Evolutionary conservation across 2,888 invertebrate genomes (phyloP), one percentile per base, ranked within the genome.

Genomic region (Hipparchia semele): DNA sequence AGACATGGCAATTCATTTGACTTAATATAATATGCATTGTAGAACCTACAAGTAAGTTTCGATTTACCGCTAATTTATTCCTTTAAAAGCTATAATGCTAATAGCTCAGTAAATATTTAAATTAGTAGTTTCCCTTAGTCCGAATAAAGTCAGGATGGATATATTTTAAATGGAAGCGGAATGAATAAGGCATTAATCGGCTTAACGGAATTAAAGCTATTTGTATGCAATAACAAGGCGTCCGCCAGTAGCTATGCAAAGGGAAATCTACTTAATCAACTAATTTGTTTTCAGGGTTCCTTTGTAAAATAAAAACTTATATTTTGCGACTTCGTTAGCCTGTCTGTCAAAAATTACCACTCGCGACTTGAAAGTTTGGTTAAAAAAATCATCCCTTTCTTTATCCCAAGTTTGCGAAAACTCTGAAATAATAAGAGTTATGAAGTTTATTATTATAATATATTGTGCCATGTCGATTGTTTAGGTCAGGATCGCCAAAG

Each of bases 121-220:
- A 67, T 67, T 58, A 45, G 46, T 58, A 46, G 23, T 56, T 68
- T 12, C 46, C 49, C 51, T 46, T 23, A 59, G 59, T 51, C 39
- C 2, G 39, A 60, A 58, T 68, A 59, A 68, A 68, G 23, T 60
- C 68, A 33, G 68, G 53, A 51, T 33, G 10, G 49, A 59, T n/a
- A 70, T 69, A 67, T 70, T 75, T 75, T 73, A 76, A 76, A 74
- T 80, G 69, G 70, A 59, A 70, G 51, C 69, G 60, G 73, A 73
- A 76, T 73, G 74, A 77, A 76, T 75, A 79, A 77, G 72, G 74
- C 75, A 71, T 72, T 78, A 78, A 79, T 78, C 78, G 75, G 75
- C 77, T 78, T 79, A 77, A 75, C 70, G 64, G 73, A 79, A 79
- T 79, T 80, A 81, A 80, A 79, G 72, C 78, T 75, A 83, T 82